These are phyloP conservation scores for Nanorana parkeri DNA, from an alignment of 2,113 vertebrate species.

Conservation along the genomic window DNA sequence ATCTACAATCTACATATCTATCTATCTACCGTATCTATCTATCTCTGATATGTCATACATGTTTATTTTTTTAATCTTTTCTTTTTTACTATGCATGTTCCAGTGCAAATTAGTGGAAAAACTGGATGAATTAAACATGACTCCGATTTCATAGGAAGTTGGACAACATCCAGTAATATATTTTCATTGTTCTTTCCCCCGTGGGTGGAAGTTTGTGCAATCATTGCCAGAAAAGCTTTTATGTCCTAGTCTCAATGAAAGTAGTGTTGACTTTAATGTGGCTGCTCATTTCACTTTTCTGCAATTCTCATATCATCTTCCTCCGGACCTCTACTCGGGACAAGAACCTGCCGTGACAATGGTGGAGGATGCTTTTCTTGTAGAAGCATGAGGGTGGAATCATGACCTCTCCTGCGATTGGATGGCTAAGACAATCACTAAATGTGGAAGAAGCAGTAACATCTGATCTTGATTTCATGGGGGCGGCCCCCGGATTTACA, in stretches of 20 bases:
- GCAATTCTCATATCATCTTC: conserved; percentile 9
- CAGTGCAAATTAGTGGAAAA: not conserved
- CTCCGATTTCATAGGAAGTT: not conserved
- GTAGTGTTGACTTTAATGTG: conserved; percentile 24
- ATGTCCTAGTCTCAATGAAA: not conserved
- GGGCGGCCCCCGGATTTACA: no score
- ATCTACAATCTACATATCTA: no score
- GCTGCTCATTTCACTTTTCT: conserved; percentile 5
- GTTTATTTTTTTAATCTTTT: not conserved
- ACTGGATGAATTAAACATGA: not conserved
- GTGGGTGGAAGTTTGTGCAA: conserved; percentile 11
- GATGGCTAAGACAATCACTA: no score
- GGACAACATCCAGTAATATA: conserved; percentile 5
- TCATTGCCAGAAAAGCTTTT: conserved; percentile 51
- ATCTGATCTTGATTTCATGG: no score
- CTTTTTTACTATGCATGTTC: not conserved
- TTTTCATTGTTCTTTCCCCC: conserved; percentile 8
- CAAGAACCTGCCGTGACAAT: not conserved
- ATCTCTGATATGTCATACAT: not conserved
- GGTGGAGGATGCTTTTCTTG: not conserved
- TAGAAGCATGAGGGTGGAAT: no score
- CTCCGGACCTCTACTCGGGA: not conserved
- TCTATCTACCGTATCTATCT: not conserved
- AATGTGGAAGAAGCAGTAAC: no score
- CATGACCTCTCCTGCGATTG: no score